phyloP scores from a whole-genome alignment of 2,113 vertebrate genomes.

The Neolamprologus caudopunctatus region DNA sequence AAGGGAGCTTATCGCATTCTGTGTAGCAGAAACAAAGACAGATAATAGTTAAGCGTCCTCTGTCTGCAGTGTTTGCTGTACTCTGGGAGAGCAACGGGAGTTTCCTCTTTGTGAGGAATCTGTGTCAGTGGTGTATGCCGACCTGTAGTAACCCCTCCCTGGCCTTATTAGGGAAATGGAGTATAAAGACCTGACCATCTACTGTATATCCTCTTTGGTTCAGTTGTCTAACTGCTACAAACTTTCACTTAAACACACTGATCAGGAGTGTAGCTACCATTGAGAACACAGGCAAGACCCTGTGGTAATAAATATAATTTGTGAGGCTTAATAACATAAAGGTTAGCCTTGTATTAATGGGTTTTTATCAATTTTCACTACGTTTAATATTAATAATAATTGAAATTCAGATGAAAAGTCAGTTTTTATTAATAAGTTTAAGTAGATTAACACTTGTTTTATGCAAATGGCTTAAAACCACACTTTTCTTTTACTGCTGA shows the following conservation, averaged over 20 bases:
- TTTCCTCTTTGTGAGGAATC: conserved; percentile 32
- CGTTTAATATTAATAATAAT: not conserved
- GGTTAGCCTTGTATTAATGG: not conserved
- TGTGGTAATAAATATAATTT: not conserved
- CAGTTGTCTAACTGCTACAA: not conserved
- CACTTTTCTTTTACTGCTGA: not conserved
- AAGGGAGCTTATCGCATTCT: not conserved
- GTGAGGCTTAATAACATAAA: not conserved
- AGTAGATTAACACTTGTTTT: not conserved
- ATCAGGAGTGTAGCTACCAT: not conserved
- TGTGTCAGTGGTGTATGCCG: conserved; percentile 32
- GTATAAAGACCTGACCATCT: not conserved
- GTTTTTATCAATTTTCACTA: not conserved
- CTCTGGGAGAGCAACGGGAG: not conserved
- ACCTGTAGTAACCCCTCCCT: conserved; percentile 22
- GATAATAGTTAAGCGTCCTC: not conserved
- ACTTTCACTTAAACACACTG: not conserved
- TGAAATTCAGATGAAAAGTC: not conserved
- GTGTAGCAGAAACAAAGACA: not conserved
- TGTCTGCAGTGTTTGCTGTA: not conserved
- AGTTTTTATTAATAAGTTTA: not conserved
- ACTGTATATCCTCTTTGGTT: not conserved
- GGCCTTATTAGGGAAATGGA: not conserved
- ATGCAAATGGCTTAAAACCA: not conserved
- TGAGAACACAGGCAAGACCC: not conserved